Evolutionary conservation across 2,888 invertebrate genomes (phyloP).

Genomic region (Nemotelus nigrinus): DNA sequence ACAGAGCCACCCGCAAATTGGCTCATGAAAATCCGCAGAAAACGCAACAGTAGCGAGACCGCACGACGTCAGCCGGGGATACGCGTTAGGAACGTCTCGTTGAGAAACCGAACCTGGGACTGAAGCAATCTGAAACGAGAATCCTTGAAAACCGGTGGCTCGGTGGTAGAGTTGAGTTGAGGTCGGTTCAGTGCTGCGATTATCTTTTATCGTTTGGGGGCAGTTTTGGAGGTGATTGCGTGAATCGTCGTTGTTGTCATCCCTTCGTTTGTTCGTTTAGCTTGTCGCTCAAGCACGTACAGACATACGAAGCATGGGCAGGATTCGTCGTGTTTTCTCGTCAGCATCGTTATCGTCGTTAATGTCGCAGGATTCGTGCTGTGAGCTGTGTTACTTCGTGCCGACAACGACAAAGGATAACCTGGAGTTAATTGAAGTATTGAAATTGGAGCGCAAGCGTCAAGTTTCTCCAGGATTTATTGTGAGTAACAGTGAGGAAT

Average conservation of each 20-base stretch:
- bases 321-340: too few relatives aligned
- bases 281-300: too few relatives aligned
- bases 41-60: slow-evolving; percentile 10
- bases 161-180: slow-evolving; percentile 8
- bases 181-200: slow-evolving; percentile 26
- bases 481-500: too few relatives aligned
- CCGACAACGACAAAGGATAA: too few relatives aligned
- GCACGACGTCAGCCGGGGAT: slow-evolving; percentile 24
- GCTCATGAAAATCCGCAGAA: background rate
- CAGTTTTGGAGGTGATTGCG: slow-evolving; percentile 24
- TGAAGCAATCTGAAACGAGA: slow-evolving; percentile 33
- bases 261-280: background rate
- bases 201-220: slow-evolving; percentile 41
- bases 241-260: slow-evolving; percentile 2
- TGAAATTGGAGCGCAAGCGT: too few relatives aligned
- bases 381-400: too few relatives aligned
- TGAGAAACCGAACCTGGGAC: slow-evolving; percentile 40
- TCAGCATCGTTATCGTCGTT: too few relatives aligned
- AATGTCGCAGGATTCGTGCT: too few relatives aligned
- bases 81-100: slow-evolving; percentile 41
- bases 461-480: too few relatives aligned
- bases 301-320: too few relatives aligned
- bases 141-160: slow-evolving; percentile 25
- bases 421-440: too few relatives aligned
- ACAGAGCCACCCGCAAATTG: too few relatives aligned